phyloP scores from a whole-genome alignment of 2,113 vertebrate genomes.

The Zootoca vivipara region DNA sequence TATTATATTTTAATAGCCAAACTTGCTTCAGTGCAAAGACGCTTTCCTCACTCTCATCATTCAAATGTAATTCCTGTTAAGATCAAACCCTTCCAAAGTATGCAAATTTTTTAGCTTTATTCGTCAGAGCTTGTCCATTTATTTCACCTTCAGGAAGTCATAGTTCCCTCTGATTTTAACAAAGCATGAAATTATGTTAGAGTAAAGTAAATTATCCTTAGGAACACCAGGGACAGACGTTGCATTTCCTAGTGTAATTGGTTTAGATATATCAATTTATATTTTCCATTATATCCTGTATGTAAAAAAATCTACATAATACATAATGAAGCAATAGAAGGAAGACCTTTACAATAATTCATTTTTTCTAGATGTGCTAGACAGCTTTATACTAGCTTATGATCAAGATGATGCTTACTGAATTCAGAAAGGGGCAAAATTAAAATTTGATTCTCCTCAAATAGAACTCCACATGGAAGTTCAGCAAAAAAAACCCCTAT shows the following conservation, averaged over 20 bases:
- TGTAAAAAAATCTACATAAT: conserved; percentile 34
- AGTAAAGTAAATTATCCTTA: conserved; percentile 60
- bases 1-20: not conserved
- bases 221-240: conserved; percentile 39
- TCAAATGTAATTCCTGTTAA: conserved; percentile 25
- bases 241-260: conserved; percentile 44
- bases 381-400: conserved; percentile 1
- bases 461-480: conserved; percentile 23
- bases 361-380: conserved; percentile 26
- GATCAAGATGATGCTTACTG: conserved; percentile 32
- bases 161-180: conserved; percentile 51
- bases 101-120: conserved; percentile 34
- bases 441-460: conserved; percentile 28
- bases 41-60: not conserved
- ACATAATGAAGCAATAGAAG: conserved; percentile 52
- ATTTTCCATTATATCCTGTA: conserved; percentile 9
- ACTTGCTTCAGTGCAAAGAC: not conserved
- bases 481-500: not conserved
- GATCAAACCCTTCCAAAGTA: conserved; percentile 15
- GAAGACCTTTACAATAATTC: conserved; percentile 45
- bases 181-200: conserved; percentile 61
- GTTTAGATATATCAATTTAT: conserved; percentile 46
- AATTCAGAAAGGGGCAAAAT: conserved; percentile 20
- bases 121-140: not conserved
- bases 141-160: conserved; percentile 56